Evolutionary conservation across 1,140 invertebrate genomes (phyloP), one percentile per base, ranked within the genome.

Genomic region (Pseudomyrmex pallidus): DNA sequence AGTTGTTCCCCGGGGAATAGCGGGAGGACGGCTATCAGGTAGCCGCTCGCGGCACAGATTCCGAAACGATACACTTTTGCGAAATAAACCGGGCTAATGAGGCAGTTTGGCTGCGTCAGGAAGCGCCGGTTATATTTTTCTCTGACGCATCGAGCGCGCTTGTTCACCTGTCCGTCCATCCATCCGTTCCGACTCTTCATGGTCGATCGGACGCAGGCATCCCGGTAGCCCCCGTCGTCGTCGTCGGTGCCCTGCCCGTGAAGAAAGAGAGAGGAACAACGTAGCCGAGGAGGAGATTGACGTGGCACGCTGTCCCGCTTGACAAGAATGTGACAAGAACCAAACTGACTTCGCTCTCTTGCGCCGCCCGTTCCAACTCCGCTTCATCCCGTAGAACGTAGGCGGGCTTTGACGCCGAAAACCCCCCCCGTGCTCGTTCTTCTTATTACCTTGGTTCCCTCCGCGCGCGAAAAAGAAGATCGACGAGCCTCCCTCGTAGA

Each of bases 271-370:
- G 61, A 74, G 82, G 89, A 70, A 80, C 74, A 50, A 15, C 85
- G 82, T 85, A 80, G 87, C 89, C 90, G 91, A 90, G 83, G 90
- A 90, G 90, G 90, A 93, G 94, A 94, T 94, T 94, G 93, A 94
- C 93, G 93, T 93, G 91, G 92, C 91, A 92, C 92, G 93, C 91
- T 93, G 91, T 92, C 89, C 90, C 83, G 84, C 88, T 93, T 94
- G 93, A 94, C 93, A 94, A 94, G 93, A 94, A 94, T 94, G 94
- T 93, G 94, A 94, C 93, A 92, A 92, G 93, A 92, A 93, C 90
- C 90, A 88, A 93, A 93, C 91, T 93, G 93, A 92, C 92, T 93
- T 93, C 90, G 90, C 89, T 91, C 89, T 86, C 88, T 80, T 22
- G 12, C 22, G 22, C 59, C 85, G 74, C 84, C 87, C 80, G 84